Base-by-base conservation (phyloP, 2,797 vertebrate species). In the Galaxias olidus region DNA sequence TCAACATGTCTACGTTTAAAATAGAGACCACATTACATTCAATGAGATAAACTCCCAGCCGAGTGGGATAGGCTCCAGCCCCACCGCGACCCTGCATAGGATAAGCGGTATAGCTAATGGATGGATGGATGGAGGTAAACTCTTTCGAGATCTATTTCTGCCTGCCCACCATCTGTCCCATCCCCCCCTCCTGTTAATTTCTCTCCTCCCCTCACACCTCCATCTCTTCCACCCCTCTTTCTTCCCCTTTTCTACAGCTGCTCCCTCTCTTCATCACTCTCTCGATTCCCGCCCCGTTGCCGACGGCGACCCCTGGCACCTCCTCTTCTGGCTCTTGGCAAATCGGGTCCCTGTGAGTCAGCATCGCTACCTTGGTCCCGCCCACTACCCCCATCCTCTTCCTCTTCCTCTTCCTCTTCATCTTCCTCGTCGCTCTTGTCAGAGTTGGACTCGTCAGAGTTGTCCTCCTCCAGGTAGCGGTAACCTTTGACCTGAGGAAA, bases 391-490 rank as follows among this genome's bases (percentile, higher is more conserved):
- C 5, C 30, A 30, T 41, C 40, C 41, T 49, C 15, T 41, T 14
- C 51, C 0, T 71, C 64, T 0, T 65, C 74, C 7, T 57, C 59
- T 1, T 57, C 69, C 42, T 13, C 47, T 0, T 75, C 51, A 0
- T 87, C 80, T 9, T 77, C 81, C 0, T 68, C 72, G 0, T 77
- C 89, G 0, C 91, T 92, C 0, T 41, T 78, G 3, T 96, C 96
- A 0, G 87, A 90, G 42, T 92, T 95, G 0, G 93, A 94, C 84
- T 95, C 95, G 0, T 99, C 97, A 0, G 97, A 98, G 85, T 96
- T 91, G 30, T 98, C 94, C 18, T 96, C 96, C 73, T 96, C 95
- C 73, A 98, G 76, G 87, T 98, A 98, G 66, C 96, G 94, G 81
- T 98, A 99, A 19, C 97, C 97, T 90, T 93, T 93, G 61, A 93